A percentile compares a stretch with the other conserved stretches of the same genome.
Evolutionary conservation across 1,140 invertebrate species (phyloP).

Genomic region (Solenopsis fugax): DNA sequence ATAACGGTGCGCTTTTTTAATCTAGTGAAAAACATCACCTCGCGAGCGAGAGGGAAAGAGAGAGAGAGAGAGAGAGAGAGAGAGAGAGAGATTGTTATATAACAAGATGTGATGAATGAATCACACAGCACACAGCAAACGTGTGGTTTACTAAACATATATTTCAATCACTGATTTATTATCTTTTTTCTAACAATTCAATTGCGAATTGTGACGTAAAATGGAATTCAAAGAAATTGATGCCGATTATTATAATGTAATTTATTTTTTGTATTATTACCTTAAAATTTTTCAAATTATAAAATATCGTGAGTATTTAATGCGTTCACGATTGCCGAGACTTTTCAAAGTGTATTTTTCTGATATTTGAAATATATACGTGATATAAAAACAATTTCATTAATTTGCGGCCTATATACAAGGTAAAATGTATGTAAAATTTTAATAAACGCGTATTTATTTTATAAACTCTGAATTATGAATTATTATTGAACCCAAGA

Average conservation of each 20-base stretch:
- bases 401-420: neutral
- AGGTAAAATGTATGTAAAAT: slow-evolving; percentile 9
- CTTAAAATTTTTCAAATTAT: neutral
- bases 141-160: neutral
- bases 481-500: slow-evolving; percentile 35
- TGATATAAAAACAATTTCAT: slow-evolving; percentile 13
- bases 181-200: neutral
- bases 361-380: neutral
- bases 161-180: neutral
- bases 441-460: slow-evolving; percentile 36
- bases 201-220: neutral
- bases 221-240: neutral
- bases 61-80: slow-evolving; percentile 14
- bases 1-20: slow-evolving; percentile 29
- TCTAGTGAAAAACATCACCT: slow-evolving; percentile 5
- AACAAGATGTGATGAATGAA: neutral
- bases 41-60: neutral
- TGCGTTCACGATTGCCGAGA: neutral
- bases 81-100: slow-evolving; percentile 1
- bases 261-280: neutral
- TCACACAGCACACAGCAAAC: neutral
- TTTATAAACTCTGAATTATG: slow-evolving; percentile 19
- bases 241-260: neutral
- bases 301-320: neutral
- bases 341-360: neutral